These are phyloP conservation scores for Drosophila emarginata DNA, from an alignment of 2,888 invertebrate species.

Conservation along the genomic window DNA sequence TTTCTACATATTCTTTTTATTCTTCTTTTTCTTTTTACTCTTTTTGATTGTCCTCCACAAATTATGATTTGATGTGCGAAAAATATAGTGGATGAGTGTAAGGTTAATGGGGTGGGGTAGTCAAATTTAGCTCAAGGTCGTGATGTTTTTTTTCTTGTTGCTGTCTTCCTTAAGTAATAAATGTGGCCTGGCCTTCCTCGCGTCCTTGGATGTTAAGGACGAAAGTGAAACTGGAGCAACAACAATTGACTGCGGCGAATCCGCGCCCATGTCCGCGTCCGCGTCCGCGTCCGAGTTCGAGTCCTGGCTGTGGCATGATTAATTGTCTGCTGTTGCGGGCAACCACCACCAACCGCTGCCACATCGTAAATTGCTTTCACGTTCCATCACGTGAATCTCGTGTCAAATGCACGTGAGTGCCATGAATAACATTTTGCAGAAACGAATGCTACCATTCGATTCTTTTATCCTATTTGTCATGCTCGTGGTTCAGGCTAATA, in stretches of 20 bases:
- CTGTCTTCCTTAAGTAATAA: not conserved
- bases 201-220: not conserved
- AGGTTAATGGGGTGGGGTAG: constrained; percentile 23
- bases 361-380: constrained; percentile 63
- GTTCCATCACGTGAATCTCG: constrained; percentile 41
- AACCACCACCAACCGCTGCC: constrained; percentile 30
- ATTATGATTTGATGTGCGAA: constrained; percentile 70
- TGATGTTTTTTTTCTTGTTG: not conserved
- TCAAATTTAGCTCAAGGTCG: constrained; percentile 43
- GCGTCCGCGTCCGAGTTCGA: constrained; percentile 1
- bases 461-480: not conserved
- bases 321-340: constrained; percentile 64
- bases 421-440: constrained; percentile 34
- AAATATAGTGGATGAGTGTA: constrained; percentile 41
- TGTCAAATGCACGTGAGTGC: constrained; percentile 56
- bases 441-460: not conserved
- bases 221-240: constrained; percentile 32
- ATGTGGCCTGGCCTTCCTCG: constrained; percentile 3
- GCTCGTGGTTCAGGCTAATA: not conserved
- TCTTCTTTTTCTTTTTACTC: not conserved
- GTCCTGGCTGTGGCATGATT: constrained; percentile 62
- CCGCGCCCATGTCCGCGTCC: not conserved
- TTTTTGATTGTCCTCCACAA: constrained; percentile 55
- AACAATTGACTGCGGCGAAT: constrained; percentile 5
- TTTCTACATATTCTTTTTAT: not conserved